These are phyloP conservation scores for Sander vitreus DNA, from an alignment of 2,113 vertebrate species.

Conservation along the genomic window DNA sequence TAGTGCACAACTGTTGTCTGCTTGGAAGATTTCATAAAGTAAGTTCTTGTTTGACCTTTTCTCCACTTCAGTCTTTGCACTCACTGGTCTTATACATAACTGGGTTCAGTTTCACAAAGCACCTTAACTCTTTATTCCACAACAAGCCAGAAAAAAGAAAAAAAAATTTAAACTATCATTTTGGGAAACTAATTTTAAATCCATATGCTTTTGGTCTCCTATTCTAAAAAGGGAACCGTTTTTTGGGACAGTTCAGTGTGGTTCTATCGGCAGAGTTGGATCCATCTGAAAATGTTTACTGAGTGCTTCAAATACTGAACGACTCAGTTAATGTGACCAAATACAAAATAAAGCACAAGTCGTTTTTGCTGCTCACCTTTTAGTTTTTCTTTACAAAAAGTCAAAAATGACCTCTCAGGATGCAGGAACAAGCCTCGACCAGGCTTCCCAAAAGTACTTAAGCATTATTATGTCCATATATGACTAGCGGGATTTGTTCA, in stretches of 20 bases:
- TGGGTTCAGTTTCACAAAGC: neutral
- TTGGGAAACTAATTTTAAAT: neutral
- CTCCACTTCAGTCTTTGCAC: neutral
- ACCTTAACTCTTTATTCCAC: neutral
- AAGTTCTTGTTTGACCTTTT: neutral
- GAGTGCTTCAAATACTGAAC: neutral
- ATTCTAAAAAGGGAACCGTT: neutral
- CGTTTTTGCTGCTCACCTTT: neutral
- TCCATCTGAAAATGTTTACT: neutral
- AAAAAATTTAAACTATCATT: too few species aligned
- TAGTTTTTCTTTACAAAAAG: neutral
- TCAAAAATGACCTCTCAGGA: neutral
- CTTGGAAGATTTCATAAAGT: neutral
- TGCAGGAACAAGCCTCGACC: neutral
- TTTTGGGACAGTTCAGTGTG: neutral
- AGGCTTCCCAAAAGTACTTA: neutral
- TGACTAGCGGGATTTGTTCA: conserved; percentile 3
- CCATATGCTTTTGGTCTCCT: neutral
- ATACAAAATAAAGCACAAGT: neutral
- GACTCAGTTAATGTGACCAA: neutral
- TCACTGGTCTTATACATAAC: neutral
- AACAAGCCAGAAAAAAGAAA: neutral
- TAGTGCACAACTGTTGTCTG: neutral
- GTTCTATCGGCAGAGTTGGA: neutral
- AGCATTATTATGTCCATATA: neutral